These are phyloP conservation scores for Scopus umbretta DNA, from an alignment of 2,113 vertebrate genomes.

Conservation along the genomic window DNA sequence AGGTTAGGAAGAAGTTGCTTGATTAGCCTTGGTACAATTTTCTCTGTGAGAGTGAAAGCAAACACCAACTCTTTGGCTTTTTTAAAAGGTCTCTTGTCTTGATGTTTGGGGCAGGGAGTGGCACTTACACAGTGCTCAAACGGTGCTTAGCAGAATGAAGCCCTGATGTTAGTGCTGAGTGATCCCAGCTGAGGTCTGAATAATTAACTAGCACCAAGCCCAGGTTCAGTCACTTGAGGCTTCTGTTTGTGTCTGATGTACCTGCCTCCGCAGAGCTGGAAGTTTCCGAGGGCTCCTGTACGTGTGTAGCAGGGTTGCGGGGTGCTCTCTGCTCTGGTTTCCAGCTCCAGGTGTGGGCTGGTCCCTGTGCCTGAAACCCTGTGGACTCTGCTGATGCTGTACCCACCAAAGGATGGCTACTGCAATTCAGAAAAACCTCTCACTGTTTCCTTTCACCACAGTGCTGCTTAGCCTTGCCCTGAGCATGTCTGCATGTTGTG, in stretches of 20 bases:
- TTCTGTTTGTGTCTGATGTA: background rate
- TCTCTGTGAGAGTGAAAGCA: background rate
- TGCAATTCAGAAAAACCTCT: background rate
- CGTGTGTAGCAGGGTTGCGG: accelerated
- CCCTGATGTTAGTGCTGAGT: background rate
- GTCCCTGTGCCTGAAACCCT: background rate
- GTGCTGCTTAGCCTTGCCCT: background rate
- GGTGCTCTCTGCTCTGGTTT: background rate
- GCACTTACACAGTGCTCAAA: background rate
- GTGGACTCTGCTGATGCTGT: background rate
- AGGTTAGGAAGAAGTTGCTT: background rate
- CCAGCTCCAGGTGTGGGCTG: background rate
- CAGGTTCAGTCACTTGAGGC: background rate
- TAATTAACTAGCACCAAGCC: slow-evolving; percentile 1
- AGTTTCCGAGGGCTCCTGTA: background rate
- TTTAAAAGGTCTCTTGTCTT: background rate
- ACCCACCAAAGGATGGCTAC: background rate
- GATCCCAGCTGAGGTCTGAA: background rate
- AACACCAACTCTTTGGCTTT: background rate
- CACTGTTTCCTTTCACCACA: background rate
- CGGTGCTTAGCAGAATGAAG: background rate
- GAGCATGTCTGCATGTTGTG: background rate
- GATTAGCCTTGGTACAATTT: background rate
- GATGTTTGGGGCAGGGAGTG: background rate
- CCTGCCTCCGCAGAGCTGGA: background rate